Conservation (phyloP, 1,140 invertebrate genomes). For the Orchesella cincta region DNA sequence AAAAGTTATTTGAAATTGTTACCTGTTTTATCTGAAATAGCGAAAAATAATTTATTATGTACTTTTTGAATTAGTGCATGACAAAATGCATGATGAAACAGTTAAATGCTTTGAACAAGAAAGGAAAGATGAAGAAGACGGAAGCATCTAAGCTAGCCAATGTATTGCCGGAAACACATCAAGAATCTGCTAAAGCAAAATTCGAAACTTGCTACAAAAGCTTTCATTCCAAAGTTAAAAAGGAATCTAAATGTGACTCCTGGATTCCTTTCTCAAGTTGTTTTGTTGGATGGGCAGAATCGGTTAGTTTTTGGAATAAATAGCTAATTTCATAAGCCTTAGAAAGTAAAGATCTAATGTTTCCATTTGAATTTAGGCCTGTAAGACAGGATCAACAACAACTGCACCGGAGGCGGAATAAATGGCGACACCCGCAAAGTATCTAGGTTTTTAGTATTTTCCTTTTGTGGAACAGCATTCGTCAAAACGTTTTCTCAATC, state of each 20-base stretch:
- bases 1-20: background rate
- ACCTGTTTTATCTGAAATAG: too few relatives aligned
- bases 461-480: too few relatives aligned
- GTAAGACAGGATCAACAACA: too few relatives aligned
- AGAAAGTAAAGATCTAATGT: too few relatives aligned
- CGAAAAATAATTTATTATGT: background rate
- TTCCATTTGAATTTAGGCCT: too few relatives aligned
- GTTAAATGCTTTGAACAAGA: slow-evolving; percentile 1
- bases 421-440: too few relatives aligned
- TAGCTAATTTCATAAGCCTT: too few relatives aligned
- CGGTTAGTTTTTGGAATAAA: background rate
- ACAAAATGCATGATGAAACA: slow-evolving; percentile 30
- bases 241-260: slow-evolving; percentile 29
- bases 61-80: background rate
- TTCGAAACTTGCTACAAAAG: slow-evolving; percentile 2
- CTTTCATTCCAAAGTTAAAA: background rate
- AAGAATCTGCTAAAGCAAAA: background rate
- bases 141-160: background rate
- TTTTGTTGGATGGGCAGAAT: slow-evolving; percentile 10
- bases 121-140: slow-evolving; percentile 10
- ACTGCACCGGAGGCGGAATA: too few relatives aligned
- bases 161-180: background rate
- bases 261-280: slow-evolving; percentile 26
- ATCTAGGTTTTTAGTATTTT: too few relatives aligned
- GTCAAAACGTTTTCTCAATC: too few relatives aligned